Conservation (phyloP, 2,888 invertebrate species). For the Leptinotarsa tumamoca region DNA sequence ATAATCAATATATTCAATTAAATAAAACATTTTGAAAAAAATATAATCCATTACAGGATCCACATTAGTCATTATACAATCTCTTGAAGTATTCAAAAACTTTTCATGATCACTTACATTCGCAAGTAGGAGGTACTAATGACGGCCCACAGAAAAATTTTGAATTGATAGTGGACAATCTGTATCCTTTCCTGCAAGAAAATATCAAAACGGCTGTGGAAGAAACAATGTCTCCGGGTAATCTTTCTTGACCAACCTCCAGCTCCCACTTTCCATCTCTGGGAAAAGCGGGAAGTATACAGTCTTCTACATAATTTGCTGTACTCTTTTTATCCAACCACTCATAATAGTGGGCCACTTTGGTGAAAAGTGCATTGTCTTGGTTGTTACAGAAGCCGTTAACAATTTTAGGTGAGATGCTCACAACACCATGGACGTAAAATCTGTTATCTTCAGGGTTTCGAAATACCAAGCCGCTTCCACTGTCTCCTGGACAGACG, state of each 20-base stretch:
- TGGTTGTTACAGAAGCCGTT: slow-evolving; percentile 32
- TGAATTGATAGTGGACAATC: slow-evolving; percentile 21
- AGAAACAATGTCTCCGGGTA: slow-evolving; percentile 35
- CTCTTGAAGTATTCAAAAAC: too few relatives aligned
- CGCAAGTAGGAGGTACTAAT: background rate
- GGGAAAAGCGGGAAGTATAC: slow-evolving; percentile 36
- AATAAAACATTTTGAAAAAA: too few relatives aligned
- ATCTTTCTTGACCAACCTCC: slow-evolving; percentile 1
- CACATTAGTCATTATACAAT: too few relatives aligned
- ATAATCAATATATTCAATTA: too few relatives aligned
- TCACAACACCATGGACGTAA: slow-evolving; percentile 43
- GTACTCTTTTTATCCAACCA: slow-evolving; percentile 34
- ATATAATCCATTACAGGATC: too few relatives aligned
- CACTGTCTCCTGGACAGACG: slow-evolving; percentile 42
- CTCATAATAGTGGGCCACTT: slow-evolving; percentile 41
- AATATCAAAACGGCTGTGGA: slow-evolving; percentile 28
- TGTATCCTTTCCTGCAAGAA: slow-evolving; percentile 33
- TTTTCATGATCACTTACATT: background rate
- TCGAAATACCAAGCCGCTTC: slow-evolving; percentile 38
- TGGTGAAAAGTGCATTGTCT: slow-evolving; percentile 44
- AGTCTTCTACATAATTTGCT: slow-evolving; percentile 34
- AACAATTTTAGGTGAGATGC: slow-evolving; percentile 31
- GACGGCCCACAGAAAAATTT: slow-evolving; percentile 25
- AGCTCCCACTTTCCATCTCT: slow-evolving; percentile 34
- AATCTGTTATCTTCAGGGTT: slow-evolving; percentile 42